Conservation (phyloP, 2,888 invertebrate species). For the Drosophila parthenogenetica region DNA sequence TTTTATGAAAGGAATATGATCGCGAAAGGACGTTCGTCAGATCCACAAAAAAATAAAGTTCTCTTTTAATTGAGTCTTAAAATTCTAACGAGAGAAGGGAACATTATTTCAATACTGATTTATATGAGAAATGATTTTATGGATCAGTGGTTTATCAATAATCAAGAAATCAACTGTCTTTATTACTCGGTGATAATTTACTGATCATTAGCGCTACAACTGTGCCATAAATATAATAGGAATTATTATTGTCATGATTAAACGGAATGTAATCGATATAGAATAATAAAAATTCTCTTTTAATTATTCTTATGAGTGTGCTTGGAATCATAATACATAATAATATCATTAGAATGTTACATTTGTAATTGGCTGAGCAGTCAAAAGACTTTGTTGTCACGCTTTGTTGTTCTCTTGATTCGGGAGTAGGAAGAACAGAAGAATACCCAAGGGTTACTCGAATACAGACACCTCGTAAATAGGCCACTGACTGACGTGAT, state of each 20-base stretch:
- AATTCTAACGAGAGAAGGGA: conserved; percentile 30
- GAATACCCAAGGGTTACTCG: conserved; percentile 14
- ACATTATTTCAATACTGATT: conserved; percentile 24
- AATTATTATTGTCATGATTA: conserved; percentile 1
- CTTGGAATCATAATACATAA: conserved; percentile 20
- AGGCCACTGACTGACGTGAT: conserved; percentile 72
- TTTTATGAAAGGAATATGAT: conserved; percentile 48
- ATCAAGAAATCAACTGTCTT: not conserved
- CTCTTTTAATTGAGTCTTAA: conserved; percentile 26
- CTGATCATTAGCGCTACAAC: conserved; percentile 23
- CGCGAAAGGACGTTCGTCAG: conserved; percentile 56
- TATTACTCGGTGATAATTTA: conserved; percentile 12
- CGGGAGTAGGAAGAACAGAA: conserved; percentile 9
- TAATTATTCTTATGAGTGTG: conserved; percentile 5
- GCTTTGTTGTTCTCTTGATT: conserved; percentile 41
- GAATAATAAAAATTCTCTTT: not conserved
- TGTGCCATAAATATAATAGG: conserved; percentile 14
- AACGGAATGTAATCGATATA: not conserved
- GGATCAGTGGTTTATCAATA: conserved; percentile 40
- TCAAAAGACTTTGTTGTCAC: conserved; percentile 50
- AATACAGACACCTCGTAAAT: conserved; percentile 55
- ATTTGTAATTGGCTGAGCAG: conserved; percentile 31
- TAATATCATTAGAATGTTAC: conserved; percentile 19
- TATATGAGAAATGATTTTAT: conserved; percentile 36
- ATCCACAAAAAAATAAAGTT: conserved; percentile 14